phyloP scores from a whole-genome alignment of 2,797 vertebrate genomes.

The Helarctos malayanus region DNA sequence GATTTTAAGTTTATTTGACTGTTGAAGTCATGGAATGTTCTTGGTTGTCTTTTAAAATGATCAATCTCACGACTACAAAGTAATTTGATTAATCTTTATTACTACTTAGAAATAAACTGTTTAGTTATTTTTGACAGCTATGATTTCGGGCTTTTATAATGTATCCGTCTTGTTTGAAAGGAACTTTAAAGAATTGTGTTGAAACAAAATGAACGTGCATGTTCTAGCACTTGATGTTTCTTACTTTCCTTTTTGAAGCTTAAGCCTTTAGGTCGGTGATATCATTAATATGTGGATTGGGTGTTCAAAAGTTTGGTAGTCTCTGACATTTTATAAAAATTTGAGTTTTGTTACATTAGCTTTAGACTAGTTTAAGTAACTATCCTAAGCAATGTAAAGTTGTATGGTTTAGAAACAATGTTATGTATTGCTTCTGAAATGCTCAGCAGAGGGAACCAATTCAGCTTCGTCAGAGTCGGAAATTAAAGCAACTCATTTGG shows the following conservation, averaged over 20 bases:
- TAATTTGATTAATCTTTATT: neutral
- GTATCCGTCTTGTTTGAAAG: conserved; percentile 16
- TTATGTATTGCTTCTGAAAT: neutral
- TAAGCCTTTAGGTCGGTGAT: conserved; percentile 17
- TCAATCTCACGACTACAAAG: conserved; percentile 28
- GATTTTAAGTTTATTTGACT: neutral
- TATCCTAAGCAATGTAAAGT: neutral
- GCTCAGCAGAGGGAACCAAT: neutral
- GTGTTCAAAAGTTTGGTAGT: conserved; percentile 7
- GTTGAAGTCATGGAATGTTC: conserved; percentile 21
- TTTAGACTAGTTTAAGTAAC: neutral
- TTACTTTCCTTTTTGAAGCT: neutral
- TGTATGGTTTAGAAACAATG: neutral
- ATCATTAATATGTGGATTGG: neutral
- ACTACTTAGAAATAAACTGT: conserved; percentile 7
- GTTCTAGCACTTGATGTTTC: conserved; percentile 26
- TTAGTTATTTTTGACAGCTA: conserved; percentile 12
- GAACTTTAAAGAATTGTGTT: conserved; percentile 25
- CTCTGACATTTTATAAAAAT: conserved; percentile 3
- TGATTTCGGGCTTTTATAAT: neutral
- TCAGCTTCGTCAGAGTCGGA: neutral
- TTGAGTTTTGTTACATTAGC: neutral
- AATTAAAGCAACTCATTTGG: neutral
- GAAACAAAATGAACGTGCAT: conserved; percentile 48
- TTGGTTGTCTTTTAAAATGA: conserved; percentile 14